Evolutionary conservation across 2,888 invertebrate species (phyloP), one percentile per base, ranked within the genome.

Genomic region (Erebia aethiops): DNA sequence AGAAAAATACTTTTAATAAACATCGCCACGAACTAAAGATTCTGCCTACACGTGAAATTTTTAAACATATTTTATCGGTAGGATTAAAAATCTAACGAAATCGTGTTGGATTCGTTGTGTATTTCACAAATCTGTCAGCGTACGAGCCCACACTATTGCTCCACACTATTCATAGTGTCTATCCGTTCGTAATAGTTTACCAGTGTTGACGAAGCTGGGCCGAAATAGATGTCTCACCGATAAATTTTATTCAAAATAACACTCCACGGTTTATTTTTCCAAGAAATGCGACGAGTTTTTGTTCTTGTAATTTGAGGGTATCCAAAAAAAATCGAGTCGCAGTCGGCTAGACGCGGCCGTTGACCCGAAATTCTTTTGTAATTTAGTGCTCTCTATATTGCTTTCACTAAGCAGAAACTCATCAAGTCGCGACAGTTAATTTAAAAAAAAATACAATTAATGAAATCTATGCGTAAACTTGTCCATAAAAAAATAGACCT

Each of bases 61-160:
- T 35, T 65, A 71, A 51, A 66, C 35, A 71, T 69, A 74, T 72
- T 72, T 74, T 71, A 73, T 67, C 35, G 46, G 69, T 69, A 14
- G 61, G 64, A 72, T 70, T 70, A 76, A 76, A 76, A 76, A 80
- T 76, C 75, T 79, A 80, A 81, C 83, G 84, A 81, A 82, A 71
- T 72, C 68, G 70, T 75, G 77, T 79, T 71, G 79, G 81, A 86
- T 86, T 84, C 84, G 85, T 84, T 83, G 62, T 87, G 87, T 87
- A 85, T 85, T 84, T 85, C 90, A 91, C 92, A 92, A 92, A 91
- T 91, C 91, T 91, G 89, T 93, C 92, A 89, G 77, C 87, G 77
- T 73, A 71, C 73, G 77, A 83, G 81, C 84, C 87, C 82, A 83
- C 84, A 82, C 84, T 82, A 81, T 77, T 75, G 80, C 81, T 79